A percentile compares a stretch with the other conserved stretches of the same genome.
phyloP scores from a whole-genome alignment of 2,888 invertebrate species.

The Drosophila histrio region DNA sequence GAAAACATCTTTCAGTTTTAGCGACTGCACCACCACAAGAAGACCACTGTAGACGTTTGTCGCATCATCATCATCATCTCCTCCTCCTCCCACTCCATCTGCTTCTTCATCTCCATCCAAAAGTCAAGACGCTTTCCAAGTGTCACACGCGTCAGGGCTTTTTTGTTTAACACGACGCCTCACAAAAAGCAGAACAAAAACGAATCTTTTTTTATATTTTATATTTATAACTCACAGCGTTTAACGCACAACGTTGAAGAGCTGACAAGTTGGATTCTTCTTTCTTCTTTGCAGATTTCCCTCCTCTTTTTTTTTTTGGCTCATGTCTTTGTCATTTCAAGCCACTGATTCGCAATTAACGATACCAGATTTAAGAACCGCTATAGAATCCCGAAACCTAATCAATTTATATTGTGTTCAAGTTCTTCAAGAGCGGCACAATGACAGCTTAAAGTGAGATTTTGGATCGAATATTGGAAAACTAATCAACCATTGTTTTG shows the following conservation, averaged over 20 bases:
- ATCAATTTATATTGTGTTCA: constrained; percentile 28
- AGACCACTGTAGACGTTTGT: constrained; percentile 21
- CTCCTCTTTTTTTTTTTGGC: not conserved
- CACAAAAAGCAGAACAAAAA: constrained; percentile 22
- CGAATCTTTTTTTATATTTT: constrained; percentile 15
- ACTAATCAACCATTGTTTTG: not conserved
- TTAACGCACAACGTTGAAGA: constrained; percentile 34
- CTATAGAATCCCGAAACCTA: not conserved
- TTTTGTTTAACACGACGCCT: constrained; percentile 49
- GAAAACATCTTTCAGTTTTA: constrained; percentile 46
- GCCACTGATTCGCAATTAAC: constrained; percentile 19
- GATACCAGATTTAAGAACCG: constrained; percentile 14
- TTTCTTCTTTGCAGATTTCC: constrained; percentile 7
- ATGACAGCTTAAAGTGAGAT: constrained; percentile 1
- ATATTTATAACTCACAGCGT: constrained; percentile 41
- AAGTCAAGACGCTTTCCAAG: constrained; percentile 52
- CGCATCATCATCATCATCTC: constrained; percentile 16
- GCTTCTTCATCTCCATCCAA: constrained; percentile 15
- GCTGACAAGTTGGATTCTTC: constrained; percentile 16
- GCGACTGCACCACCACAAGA: constrained; percentile 27
- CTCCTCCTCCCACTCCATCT: not conserved
- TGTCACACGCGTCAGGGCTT: constrained; percentile 66
- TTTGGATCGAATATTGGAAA: not conserved
- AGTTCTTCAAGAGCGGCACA: not conserved
- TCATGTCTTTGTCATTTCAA: constrained; percentile 19